A percentile compares a stretch with the other conserved stretches of the same genome.
Evolutionary conservation across 2,113 vertebrate genomes (phyloP).

Genomic region (Odontophorus gujanensis): DNA sequence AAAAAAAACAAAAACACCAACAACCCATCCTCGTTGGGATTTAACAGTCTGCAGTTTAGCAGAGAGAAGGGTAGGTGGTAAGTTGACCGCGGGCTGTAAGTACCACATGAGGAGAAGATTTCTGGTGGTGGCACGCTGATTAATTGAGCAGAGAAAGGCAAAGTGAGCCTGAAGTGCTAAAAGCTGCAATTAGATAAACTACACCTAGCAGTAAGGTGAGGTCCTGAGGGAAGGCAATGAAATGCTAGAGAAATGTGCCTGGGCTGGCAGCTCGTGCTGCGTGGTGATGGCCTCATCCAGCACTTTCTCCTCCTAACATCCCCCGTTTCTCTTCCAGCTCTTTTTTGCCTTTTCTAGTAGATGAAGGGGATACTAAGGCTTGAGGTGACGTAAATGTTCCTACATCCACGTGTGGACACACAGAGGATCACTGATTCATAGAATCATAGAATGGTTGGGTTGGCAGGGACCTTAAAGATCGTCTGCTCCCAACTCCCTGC

Average conservation of each 20-base stretch:
- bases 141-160: slow-evolving; percentile 29
- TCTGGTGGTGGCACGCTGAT: slow-evolving; percentile 22
- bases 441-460: not conserved
- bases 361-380: not conserved
- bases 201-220: not conserved
- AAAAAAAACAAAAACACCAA: not conserved
- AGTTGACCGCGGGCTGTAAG: not conserved
- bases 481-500: not conserved
- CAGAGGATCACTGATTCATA: not conserved
- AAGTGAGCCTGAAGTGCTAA: slow-evolving; percentile 47
- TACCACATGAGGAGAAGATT: slow-evolving; percentile 61
- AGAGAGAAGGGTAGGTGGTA: not conserved
- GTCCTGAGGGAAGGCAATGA: not conserved
- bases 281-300: not conserved
- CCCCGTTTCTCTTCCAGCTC: not conserved
- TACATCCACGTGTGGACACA: not conserved
- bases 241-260: not conserved
- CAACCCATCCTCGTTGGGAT: not conserved
- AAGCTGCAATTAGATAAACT: slow-evolving; percentile 55
- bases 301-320: not conserved
- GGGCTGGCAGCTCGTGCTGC: not conserved
- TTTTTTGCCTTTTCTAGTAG: not conserved
- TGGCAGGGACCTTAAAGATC: not conserved
- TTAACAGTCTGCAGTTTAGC: slow-evolving; percentile 29
- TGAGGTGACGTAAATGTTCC: not conserved